Evolutionary conservation across 2,888 invertebrate genomes (phyloP), one percentile per base, ranked within the genome.

Genomic region (Xanthia togata): DNA sequence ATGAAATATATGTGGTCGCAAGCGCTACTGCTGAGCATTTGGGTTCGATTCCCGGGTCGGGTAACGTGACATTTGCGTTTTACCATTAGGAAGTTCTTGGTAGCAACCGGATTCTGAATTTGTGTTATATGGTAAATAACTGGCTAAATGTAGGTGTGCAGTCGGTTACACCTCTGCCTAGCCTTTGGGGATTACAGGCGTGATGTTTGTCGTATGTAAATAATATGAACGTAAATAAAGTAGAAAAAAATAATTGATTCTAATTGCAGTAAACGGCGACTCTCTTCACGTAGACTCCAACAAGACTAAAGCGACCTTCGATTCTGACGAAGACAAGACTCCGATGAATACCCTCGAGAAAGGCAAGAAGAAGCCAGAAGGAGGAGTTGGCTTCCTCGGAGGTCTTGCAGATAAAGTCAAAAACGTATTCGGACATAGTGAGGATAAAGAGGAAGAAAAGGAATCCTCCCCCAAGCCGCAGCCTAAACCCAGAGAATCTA

Each of bases 251-350:
- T 57, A 17, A 41, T 67, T 12, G n/a, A 63, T 76, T 57, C 70
- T 65, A 47, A 68, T 76, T 93, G 47, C 93, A 97, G 96, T 94
- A 11, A 96, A 97, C 81, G 97, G 97, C 31, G 95, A 95, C 70
- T 92, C 95, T 63, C 82, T 81, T 31, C 81, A 76, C 81, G 94
- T 96, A 26, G 96, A 96, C 82, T 96, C 96, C 4, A 97, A 97
- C 91, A 97, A 97, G 84, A 95, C 95, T 55, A 96, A 97, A 89
- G 96, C 97, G 2, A 96, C 96, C 2, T 96, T 97, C 77, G 97
- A 97, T 86, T 97, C 97, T 1, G 96, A 97, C 67, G 96, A 97
- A 88, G 97, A 97, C 73, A 97, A 97, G 88, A 97, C 96, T 23
- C 96, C 97, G 11, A 96, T 96, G 91, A 97, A 97, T 78, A 96